Conservation (phyloP, 1,140 invertebrate species). For the Cydia amplana region DNA sequence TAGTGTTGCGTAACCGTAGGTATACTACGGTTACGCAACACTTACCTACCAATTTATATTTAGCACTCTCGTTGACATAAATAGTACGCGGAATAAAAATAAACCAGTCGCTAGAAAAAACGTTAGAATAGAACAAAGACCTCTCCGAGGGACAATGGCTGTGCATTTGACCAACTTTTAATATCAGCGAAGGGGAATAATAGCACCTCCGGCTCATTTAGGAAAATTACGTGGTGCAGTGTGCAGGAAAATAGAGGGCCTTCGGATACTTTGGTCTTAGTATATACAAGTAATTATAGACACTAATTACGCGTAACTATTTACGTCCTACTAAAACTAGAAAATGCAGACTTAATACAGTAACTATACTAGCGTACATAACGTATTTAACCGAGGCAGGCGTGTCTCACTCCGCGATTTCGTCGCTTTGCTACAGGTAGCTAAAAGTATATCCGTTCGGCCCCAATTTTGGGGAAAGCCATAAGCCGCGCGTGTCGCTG, state of each 20-base stretch:
- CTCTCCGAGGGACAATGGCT: constrained; percentile 17
- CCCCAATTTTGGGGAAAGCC: too few relatives aligned
- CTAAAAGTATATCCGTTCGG: too few relatives aligned
- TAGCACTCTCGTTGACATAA: constrained; percentile 8
- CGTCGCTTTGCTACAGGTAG: too few relatives aligned
- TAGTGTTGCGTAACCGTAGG: neutral
- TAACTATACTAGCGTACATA: too few relatives aligned
- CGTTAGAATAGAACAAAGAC: constrained; percentile 29
- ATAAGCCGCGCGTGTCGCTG: too few relatives aligned
- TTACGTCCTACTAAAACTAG: too few relatives aligned
- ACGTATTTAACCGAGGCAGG: too few relatives aligned
- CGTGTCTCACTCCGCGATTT: too few relatives aligned
- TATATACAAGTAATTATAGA: neutral
- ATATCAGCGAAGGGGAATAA: constrained; percentile 30
- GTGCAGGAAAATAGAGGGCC: neutral
- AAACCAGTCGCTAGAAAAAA: constrained; percentile 15
- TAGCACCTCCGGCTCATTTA: constrained; percentile 20
- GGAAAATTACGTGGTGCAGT: constrained; percentile 29
- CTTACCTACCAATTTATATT: neutral
- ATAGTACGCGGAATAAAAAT: neutral
- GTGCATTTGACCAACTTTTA: constrained; percentile 33
- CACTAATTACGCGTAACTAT: too few relatives aligned
- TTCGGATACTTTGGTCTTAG: neutral
- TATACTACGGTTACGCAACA: neutral
- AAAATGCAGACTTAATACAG: too few relatives aligned